phyloP scores from a whole-genome alignment of 2,113 vertebrate genomes.

The Hemichromis elongatus region DNA sequence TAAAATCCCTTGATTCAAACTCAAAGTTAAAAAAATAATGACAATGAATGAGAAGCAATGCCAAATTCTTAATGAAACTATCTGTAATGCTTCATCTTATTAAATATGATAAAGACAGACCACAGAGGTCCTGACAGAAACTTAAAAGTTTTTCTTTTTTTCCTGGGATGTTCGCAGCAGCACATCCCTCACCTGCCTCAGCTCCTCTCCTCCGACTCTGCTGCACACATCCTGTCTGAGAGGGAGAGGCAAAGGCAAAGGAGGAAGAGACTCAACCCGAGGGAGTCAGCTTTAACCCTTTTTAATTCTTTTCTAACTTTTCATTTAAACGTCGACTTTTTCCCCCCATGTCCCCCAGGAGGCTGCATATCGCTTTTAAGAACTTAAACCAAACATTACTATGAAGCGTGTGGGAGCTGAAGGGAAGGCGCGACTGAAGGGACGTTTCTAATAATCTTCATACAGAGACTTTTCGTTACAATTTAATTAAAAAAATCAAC shows the following conservation, averaged over 20 bases:
- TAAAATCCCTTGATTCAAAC: neutral
- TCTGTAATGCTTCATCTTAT: neutral
- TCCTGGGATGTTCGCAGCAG: neutral
- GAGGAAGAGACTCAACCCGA: slow-evolving; percentile 4
- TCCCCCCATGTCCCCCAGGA: neutral
- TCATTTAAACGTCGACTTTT: neutral
- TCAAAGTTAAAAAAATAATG: neutral
- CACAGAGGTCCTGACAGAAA: neutral
- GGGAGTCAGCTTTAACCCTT: neutral
- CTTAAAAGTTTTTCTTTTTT: neutral
- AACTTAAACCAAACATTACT: neutral
- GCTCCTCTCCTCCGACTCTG: slow-evolving; percentile 55
- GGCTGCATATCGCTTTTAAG: neutral
- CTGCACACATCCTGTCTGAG: slow-evolving; percentile 39
- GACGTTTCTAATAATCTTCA: neutral
- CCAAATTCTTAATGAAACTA: neutral
- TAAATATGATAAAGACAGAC: neutral
- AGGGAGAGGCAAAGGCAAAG: slow-evolving; percentile 25
- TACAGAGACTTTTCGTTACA: neutral
- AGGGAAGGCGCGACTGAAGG: slow-evolving; percentile 6
- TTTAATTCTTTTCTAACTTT: neutral
- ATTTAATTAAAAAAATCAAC: neutral
- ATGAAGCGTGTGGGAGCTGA: neutral
- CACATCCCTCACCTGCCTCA: slow-evolving; percentile 65
- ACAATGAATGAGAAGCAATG: neutral